Base-by-base conservation (phyloP, 2,797 vertebrate species). In the Urophycis tenuis region DNA sequence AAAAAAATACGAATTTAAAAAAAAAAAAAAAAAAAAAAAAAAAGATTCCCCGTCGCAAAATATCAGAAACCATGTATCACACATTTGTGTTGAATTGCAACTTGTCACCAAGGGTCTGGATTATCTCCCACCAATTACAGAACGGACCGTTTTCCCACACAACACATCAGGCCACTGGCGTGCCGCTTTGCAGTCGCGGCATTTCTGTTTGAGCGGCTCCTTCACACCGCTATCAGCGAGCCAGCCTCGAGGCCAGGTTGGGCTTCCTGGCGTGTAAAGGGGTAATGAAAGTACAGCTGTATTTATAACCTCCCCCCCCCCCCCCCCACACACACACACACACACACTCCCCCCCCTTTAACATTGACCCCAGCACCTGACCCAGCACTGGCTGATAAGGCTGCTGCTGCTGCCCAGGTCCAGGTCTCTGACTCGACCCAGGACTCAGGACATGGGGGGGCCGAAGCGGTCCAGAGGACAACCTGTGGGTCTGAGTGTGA, bases 281-380 rank as follows among this genome's bases (percentile, higher is more conserved):
- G 89, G 87, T 89, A 87, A 89, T 90, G 79, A 90, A 90, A 89
- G 83, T 83, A 86, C 76, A 86, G 78, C 80, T 84, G 80, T 90
- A 88, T 87, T 88, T 90, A 88, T 89, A 91, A 89, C 85, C 14
- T 32, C 1, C 75, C 53, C 85, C 87, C 82, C 82, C 84, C 76
- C 17, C 45, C 39, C 45, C 64, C 29, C n/a, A n/a, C n/a, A n/a
- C n/a, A n/a, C n/a, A n/a, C n/a, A n/a, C n/a, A n/a, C n/a, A n/a
- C n/a, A n/a, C n/a, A n/a, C n/a, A n/a, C 87, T 82, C 82, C 84
- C 76, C 17, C 45, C 39, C 45, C 64, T 14, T 31, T 77, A 76
- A 80, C 76, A 77, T 76, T 89, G 84, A 90, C 85, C 79, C 78
- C 83, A 82, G 82, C 87, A 73, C 85, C 79, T 88, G 86, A 89